A percentile compares a stretch with the other conserved stretches of the same genome.
These are phyloP conservation scores for Gephyroberyx darwinii DNA, from an alignment of 2,797 vertebrate species.

Conservation along the genomic window DNA sequence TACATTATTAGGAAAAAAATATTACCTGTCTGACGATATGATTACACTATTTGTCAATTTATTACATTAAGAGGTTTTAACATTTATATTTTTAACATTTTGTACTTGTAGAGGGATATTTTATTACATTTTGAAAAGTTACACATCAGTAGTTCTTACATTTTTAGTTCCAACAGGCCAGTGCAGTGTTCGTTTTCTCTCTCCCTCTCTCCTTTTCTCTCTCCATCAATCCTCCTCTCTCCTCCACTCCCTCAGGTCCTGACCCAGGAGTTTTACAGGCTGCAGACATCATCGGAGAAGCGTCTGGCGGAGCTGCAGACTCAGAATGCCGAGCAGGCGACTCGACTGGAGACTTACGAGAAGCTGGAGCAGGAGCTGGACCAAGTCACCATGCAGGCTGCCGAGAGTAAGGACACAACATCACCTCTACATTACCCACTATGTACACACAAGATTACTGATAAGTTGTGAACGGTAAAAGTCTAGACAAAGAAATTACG, in stretches of 20 bases:
- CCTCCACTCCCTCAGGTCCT: constrained; percentile 84
- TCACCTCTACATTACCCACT: background rate
- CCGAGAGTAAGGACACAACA: constrained; percentile 87
- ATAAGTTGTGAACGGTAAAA: constrained; percentile 18
- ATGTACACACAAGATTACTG: constrained; percentile 13
- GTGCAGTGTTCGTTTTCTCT: no score
- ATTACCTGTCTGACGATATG: no score
- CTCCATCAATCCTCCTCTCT: background rate
- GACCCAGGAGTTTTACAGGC: constrained; percentile 96
- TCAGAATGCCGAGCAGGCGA: constrained; percentile 88
- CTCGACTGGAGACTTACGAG: constrained; percentile 91
- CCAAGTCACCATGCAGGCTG: constrained; percentile 95
- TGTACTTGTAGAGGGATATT: no score
- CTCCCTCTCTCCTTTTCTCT: background rate
- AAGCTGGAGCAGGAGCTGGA: constrained; percentile 95
- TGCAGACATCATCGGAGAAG: constrained; percentile 93
- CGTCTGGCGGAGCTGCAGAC: constrained; percentile 88
- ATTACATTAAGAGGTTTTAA: no score
- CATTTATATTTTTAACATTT: no score
- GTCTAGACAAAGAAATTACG: background rate
- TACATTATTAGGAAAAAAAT: no score
- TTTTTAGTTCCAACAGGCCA: no score
- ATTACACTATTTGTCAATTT: no score
- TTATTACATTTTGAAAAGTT: no score
- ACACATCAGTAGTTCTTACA: no score